phyloP scores from a whole-genome alignment of 1,140 invertebrate species.

The Tenebrio molitor region DNA sequence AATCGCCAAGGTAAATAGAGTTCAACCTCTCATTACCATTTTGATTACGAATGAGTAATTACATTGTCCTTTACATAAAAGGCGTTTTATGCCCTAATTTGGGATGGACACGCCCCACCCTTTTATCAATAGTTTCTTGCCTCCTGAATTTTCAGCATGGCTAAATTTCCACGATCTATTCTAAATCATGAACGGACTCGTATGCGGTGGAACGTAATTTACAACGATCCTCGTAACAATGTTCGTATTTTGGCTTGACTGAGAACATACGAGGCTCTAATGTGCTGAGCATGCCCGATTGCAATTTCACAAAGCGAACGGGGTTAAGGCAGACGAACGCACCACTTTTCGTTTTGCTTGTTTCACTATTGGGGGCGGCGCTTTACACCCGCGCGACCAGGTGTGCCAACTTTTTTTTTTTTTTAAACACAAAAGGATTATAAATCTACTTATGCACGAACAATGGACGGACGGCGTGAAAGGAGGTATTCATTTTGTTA shows the following conservation, averaged over 20 bases:
- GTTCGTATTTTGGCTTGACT: constrained; percentile 40
- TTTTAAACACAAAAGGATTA: too few species aligned
- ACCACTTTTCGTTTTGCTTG: too few species aligned
- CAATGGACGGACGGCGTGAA: too few species aligned
- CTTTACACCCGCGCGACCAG: too few species aligned
- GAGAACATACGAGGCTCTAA: constrained; percentile 40
- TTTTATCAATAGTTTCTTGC: constrained; percentile 43
- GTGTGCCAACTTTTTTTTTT: too few species aligned
- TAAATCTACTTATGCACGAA: too few species aligned
- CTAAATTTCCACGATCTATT: constrained; percentile 41
- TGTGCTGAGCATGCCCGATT: constrained; percentile 43
- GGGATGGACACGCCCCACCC: constrained; percentile 29
- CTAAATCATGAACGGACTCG: constrained; percentile 48
- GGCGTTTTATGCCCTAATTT: constrained; percentile 43
- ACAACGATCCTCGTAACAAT: constrained; percentile 44
- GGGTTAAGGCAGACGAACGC: not conserved
- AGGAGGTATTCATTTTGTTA: too few species aligned
- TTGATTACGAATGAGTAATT: constrained; percentile 46
- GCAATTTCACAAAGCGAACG: constrained; percentile 9
- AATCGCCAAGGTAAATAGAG: constrained; percentile 42
- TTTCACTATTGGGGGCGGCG: too few species aligned
- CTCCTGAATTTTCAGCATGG: constrained; percentile 45
- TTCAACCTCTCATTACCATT: constrained; percentile 44
- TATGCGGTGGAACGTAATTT: constrained; percentile 49
- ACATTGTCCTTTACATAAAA: constrained; percentile 44